Evolutionary conservation across 2,113 vertebrate species (phyloP), one percentile per base, ranked within the genome.

Genomic region (Neolamprologus brichardi): DNA sequence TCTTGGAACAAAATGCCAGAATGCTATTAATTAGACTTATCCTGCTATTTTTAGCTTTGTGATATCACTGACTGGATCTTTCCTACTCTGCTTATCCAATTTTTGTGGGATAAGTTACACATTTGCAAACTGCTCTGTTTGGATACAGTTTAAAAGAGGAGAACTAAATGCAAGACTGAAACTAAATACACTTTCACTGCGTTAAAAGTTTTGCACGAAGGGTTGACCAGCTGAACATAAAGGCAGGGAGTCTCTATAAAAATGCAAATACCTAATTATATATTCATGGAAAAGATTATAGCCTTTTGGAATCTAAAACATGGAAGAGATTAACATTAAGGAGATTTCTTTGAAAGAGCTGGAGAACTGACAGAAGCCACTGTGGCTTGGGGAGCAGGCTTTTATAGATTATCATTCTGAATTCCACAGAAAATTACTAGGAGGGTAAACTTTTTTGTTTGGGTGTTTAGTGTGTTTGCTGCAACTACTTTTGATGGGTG

Each of bases 401-500:
- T 95, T 95, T 95, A 95, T 90, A 92, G 94, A 95, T 96, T 93
- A 96, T 94, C 94, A 84, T 93, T 84, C 90, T 88, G 83, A 95
- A 96, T 95, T 96, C 95, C 95, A 94, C 92, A 23, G 77, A 94
- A 96, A 95, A 93, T 90, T 90, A 92, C 70, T 95, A 92, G 92
- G 93, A 94, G 92, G 95, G 89, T 95, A 95, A 96, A 96, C 95
- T 94, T 95, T 96, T 96, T 96, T 81, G 32, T 77, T 30, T 77
- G 70, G 41, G 4, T 77, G 23, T 30, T 77, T 49, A 49, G 41
- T 49, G 15, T 77, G 70, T 49, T 77, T 95, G 93, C 91, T 54
- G 84, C 85, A 79, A 17, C 44, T 28, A 28, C 25, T 60, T 83
- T 46, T 25, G 30, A 58, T 83, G 82, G 70, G 85, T 46, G 79